Percentiles rank a stretch among this genome's conserved stretches.
Conservation (phyloP, 37 sponge, comb jelly and placozoan species). For the Beroe forskalii region DNA sequence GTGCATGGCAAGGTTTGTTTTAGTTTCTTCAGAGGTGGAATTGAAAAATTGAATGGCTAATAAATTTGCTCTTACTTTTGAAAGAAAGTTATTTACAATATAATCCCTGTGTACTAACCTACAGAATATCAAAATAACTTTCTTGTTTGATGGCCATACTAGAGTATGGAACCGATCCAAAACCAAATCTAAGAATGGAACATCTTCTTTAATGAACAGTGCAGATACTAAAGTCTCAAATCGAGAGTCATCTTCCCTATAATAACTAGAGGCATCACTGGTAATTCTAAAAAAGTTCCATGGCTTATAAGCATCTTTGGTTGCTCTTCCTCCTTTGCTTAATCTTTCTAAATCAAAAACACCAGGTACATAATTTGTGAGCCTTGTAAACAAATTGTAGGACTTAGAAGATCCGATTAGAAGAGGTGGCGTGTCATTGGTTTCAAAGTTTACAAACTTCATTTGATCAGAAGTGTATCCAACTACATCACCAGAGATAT, state of each 20-base stretch:
- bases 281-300: not conserved
- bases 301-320: not conserved
- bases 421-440: not conserved
- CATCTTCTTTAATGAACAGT: slow-evolving; percentile 18
- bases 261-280: not conserved
- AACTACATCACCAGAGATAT: not conserved
- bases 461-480: not conserved
- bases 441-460: slow-evolving; percentile 25
- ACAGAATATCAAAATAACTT: not conserved
- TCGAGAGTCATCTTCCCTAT: not conserved
- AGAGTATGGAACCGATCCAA: not conserved
- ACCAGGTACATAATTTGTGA: slow-evolving; percentile 24
- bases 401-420: not conserved
- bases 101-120: not conserved
- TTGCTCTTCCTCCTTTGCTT: not conserved
- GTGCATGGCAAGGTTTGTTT: not conserved
- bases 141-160: not conserved
- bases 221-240: not conserved
- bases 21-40: not conserved
- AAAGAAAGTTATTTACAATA: not conserved
- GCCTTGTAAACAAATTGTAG: slow-evolving; percentile 1
- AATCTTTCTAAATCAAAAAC: slow-evolving; percentile 15
- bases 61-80: not conserved
- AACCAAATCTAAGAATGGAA: slow-evolving; percentile 6
- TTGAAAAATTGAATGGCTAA: not conserved